These are phyloP conservation scores for Leptatherina wallacei DNA, from an alignment of 2,797 vertebrate species.

Conservation along the genomic window DNA sequence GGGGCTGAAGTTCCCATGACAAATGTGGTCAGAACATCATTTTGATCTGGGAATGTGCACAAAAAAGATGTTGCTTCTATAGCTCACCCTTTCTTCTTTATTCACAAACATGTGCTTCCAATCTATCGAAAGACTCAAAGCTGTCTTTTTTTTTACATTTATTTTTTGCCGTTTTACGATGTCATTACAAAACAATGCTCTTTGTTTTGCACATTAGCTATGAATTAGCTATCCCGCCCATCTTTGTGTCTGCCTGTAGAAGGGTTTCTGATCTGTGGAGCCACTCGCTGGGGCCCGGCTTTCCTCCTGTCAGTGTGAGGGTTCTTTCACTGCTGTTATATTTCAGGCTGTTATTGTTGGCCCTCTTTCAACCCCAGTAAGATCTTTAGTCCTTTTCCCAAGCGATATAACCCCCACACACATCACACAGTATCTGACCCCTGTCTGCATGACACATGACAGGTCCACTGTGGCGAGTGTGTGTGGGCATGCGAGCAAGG, in stretches of 20 bases:
- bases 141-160: slow-evolving; percentile 65
- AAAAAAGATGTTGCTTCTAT: slow-evolving; percentile 56
- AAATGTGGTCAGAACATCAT: slow-evolving; percentile 88
- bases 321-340: slow-evolving; percentile 83
- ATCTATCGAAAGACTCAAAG: slow-evolving; percentile 86
- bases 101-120: slow-evolving; percentile 89
- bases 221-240: slow-evolving; percentile 86
- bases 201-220: slow-evolving; percentile 90
- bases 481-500: slow-evolving; percentile 39
- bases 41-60: slow-evolving; percentile 82
- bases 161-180: slow-evolving; percentile 77
- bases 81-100: slow-evolving; percentile 82
- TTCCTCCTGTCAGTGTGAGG: slow-evolving; percentile 71
- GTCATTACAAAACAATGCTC: slow-evolving; percentile 90
- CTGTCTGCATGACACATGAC: slow-evolving; percentile 82
- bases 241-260: slow-evolving; percentile 85
- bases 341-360: slow-evolving; percentile 98
- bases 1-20: slow-evolving; percentile 91
- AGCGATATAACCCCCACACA: slow-evolving; percentile 84
- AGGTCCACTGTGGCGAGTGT: slow-evolving; percentile 63
- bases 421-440: slow-evolving; percentile 84
- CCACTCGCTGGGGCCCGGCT: slow-evolving; percentile 76
- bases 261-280: slow-evolving; percentile 87
- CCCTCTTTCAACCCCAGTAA: slow-evolving; percentile 80
- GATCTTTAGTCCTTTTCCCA: slow-evolving; percentile 95